Evolutionary conservation across 2,113 vertebrate species (phyloP).

Genomic region (Eonycteris spelaea): DNA sequence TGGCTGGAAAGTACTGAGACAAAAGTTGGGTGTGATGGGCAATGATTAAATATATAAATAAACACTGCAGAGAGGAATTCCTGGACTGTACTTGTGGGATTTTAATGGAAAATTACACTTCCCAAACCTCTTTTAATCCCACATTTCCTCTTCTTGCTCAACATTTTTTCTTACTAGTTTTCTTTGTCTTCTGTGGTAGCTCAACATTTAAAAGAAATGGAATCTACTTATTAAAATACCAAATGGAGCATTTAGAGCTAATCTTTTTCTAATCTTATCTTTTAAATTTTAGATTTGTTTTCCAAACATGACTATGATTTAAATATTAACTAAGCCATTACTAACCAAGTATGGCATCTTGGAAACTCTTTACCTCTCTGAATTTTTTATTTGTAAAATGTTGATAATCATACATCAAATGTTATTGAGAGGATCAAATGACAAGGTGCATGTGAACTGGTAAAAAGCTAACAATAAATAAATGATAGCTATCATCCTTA

Average conservation of each 20-base stretch:
- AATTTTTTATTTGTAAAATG: not conserved
- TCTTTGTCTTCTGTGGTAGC: not conserved
- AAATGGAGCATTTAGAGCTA: not conserved
- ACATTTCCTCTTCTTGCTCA: not conserved
- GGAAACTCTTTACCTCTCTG: not conserved
- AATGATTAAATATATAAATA: not conserved
- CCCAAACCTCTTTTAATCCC: not conserved
- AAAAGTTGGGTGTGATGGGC: not conserved
- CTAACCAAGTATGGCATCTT: not conserved
- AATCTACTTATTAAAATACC: not conserved
- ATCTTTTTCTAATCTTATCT: not conserved
- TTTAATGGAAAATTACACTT: not conserved
- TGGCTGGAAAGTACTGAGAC: not conserved
- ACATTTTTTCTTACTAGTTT: not conserved
- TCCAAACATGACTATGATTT: not conserved
- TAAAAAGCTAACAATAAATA: not conserved
- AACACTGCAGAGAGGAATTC: not conserved
- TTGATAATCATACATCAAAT: not conserved
- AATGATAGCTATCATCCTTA: not conserved
- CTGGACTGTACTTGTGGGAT: not conserved
- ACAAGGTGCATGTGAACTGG: not conserved
- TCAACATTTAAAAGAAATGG: not conserved
- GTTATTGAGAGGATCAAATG: not conserved
- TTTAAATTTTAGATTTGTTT: constrained; percentile 8
- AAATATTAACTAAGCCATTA: not conserved